These are phyloP conservation scores for Psix sp. DNA, from an alignment of 1,140 invertebrate genomes.

Conservation along the genomic window DNA sequence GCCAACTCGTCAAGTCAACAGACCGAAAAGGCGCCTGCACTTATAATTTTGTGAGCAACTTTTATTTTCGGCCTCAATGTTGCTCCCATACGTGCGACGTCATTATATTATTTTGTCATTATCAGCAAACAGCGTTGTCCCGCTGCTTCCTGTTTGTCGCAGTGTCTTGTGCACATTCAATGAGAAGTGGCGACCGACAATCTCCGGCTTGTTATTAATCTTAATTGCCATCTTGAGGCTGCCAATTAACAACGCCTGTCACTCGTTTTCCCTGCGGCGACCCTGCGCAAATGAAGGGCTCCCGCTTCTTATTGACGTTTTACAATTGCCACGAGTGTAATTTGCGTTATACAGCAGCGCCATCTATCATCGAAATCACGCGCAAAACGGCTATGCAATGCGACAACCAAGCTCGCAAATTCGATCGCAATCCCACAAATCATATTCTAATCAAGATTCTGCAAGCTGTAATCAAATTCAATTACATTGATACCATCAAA, in stretches of 20 bases:
- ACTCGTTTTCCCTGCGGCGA: constrained; percentile 55
- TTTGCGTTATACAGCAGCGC: constrained; percentile 32
- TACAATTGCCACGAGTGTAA: constrained; percentile 61
- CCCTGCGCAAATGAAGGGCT: constrained; percentile 43
- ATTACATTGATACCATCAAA: constrained; percentile 30
- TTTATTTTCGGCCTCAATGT: constrained; percentile 33
- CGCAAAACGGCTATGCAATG: neutral
- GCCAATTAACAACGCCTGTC: constrained; percentile 75
- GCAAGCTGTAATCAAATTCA: constrained; percentile 31
- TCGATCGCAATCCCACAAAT: constrained; percentile 19
- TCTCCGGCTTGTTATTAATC: constrained; percentile 69
- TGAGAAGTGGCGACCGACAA: constrained; percentile 45
- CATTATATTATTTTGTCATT: constrained; percentile 60
- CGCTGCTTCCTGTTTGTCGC: constrained; percentile 43
- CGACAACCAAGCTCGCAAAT: constrained; percentile 9
- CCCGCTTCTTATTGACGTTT: constrained; percentile 63
- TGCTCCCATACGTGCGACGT: constrained; percentile 33
- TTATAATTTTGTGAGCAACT: constrained; percentile 25
- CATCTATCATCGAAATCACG: constrained; percentile 28
- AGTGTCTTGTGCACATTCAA: constrained; percentile 30
- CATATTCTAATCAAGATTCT: constrained; percentile 46
- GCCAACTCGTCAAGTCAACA: no score
- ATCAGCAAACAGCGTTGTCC: constrained; percentile 47
- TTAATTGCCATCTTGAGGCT: constrained; percentile 73
- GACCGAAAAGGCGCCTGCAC: constrained; percentile 29